Percentiles rank a stretch among this genome's conserved stretches.
Conservation (phyloP, 2,797 vertebrate genomes). For the Microcaecilia unicolor region DNA sequence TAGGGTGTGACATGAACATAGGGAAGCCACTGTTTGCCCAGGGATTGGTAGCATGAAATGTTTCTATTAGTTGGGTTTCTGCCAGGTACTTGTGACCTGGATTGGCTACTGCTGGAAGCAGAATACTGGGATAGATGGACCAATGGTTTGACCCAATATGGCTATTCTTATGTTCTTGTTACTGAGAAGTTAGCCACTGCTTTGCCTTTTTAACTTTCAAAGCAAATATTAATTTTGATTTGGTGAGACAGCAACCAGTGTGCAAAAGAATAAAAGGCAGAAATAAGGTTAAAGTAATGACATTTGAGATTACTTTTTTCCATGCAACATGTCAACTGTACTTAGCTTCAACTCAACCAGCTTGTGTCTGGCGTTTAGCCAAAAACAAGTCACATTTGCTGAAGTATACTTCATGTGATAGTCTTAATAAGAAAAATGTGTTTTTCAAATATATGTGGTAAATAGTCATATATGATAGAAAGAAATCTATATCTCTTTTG, state of each 20-base stretch:
- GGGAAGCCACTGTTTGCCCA: too few relatives aligned
- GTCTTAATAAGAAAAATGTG: slow-evolving; percentile 59
- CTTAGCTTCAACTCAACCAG: slow-evolving; percentile 56
- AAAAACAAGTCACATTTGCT: slow-evolving; percentile 57
- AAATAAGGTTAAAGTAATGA: slow-evolving; percentile 15
- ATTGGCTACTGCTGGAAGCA: too few relatives aligned
- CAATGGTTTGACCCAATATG: too few relatives aligned
- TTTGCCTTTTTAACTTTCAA: too few relatives aligned
- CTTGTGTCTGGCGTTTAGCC: slow-evolving; percentile 57
- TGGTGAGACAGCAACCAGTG: neutral
- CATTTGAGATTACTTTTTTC: slow-evolving; percentile 24
- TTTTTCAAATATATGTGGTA: slow-evolving; percentile 53
- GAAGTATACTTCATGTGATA: slow-evolving; percentile 53
- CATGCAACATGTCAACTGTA: slow-evolving; percentile 47
- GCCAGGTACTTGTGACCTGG: too few relatives aligned
- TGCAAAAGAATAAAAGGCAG: neutral
- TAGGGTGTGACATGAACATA: too few relatives aligned
- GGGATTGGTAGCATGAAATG: too few relatives aligned
- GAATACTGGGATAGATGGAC: too few relatives aligned
- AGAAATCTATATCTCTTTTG: slow-evolving; percentile 50
- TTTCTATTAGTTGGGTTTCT: too few relatives aligned
- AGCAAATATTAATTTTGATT: too few relatives aligned
- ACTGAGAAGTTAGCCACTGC: too few relatives aligned
- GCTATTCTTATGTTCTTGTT: too few relatives aligned
- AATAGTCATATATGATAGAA: slow-evolving; percentile 52